These are phyloP conservation scores for Stylophora pistillata DNA, from an alignment of 64 coral and sea anemone genomes.

Conservation along the genomic window DNA sequence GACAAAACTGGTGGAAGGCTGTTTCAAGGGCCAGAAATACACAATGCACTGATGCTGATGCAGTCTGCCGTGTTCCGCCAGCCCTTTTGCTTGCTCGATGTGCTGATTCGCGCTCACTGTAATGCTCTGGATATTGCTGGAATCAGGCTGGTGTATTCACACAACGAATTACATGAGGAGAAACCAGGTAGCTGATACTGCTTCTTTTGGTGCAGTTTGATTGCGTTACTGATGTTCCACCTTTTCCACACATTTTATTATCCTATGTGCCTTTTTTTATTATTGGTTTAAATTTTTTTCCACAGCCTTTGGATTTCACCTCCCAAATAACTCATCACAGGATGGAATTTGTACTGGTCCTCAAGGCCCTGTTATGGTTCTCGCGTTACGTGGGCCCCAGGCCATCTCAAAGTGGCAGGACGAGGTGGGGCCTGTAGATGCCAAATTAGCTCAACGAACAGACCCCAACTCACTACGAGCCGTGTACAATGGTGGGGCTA, in stretches of 20 bases:
- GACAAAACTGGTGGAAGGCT: conserved; percentile 5
- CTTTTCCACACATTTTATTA: not conserved
- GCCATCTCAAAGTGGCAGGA: conserved; percentile 74
- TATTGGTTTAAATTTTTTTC: not conserved
- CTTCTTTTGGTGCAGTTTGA: no score
- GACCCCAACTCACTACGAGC: conserved; percentile 89
- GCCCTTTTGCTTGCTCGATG: conserved; percentile 83
- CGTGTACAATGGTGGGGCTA: conserved; percentile 62
- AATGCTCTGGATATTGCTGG: conserved; percentile 82
- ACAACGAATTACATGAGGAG: not conserved
- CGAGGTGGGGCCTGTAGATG: conserved; percentile 78
- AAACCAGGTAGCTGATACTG: conserved; percentile 25
- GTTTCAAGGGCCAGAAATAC: conserved; percentile 36
- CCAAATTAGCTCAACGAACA: conserved; percentile 65
- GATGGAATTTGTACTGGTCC: conserved; percentile 8
- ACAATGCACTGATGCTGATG: conserved; percentile 81
- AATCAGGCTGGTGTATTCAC: conserved; percentile 55
- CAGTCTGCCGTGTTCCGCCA: conserved; percentile 62
- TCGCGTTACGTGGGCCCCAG: conserved; percentile 77
- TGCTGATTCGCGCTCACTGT: conserved; percentile 70
- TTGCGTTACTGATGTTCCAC: no score
- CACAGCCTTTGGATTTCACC: not conserved
- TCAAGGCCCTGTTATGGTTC: conserved; percentile 40
- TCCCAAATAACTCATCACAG: not conserved
- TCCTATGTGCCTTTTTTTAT: not conserved